Percentiles rank a stretch among this genome's conserved stretches.
phyloP scores from a whole-genome alignment of 2,888 invertebrate species.

The Entomobrya multifasciata region DNA sequence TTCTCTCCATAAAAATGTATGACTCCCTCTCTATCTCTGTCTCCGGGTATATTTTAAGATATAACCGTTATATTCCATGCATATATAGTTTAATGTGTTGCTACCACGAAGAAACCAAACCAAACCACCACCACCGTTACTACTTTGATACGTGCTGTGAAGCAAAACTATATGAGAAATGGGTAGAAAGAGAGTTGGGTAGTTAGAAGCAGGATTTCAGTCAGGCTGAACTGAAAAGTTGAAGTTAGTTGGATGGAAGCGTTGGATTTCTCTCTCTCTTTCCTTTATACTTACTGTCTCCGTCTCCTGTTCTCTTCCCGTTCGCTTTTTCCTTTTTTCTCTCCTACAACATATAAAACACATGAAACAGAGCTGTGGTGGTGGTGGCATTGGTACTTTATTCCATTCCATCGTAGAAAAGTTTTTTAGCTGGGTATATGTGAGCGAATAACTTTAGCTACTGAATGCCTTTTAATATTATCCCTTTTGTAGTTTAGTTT shows the following conservation, averaged over 20 bases:
- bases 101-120: conserved; percentile 60
- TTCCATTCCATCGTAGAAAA: conserved; percentile 9
- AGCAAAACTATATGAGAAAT: conserved; percentile 1
- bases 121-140: conserved; percentile 37
- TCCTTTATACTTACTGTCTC: conserved; percentile 18
- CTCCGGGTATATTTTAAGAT: neutral
- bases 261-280: conserved; percentile 49
- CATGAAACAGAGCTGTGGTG: too few relatives aligned
- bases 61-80: neutral
- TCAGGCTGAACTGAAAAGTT: conserved; percentile 49
- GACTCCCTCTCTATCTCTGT: neutral
- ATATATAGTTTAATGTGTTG: conserved; percentile 38
- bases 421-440: neutral
- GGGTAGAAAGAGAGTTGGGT: conserved; percentile 12
- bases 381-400: too few relatives aligned
- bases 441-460: too few relatives aligned
- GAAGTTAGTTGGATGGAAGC: too few relatives aligned
- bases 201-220: conserved; percentile 33
- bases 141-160: neutral
- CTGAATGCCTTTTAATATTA: conserved; percentile 58
- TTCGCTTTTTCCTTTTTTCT: too few relatives aligned
- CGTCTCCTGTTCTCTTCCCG: neutral
- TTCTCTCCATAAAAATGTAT: conserved; percentile 39
- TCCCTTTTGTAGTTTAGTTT: conserved; percentile 14
- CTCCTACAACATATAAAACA: too few relatives aligned